These are phyloP conservation scores for Gymnothorax javanicus DNA, from an alignment of 2,797 vertebrate species.

Conservation along the genomic window DNA sequence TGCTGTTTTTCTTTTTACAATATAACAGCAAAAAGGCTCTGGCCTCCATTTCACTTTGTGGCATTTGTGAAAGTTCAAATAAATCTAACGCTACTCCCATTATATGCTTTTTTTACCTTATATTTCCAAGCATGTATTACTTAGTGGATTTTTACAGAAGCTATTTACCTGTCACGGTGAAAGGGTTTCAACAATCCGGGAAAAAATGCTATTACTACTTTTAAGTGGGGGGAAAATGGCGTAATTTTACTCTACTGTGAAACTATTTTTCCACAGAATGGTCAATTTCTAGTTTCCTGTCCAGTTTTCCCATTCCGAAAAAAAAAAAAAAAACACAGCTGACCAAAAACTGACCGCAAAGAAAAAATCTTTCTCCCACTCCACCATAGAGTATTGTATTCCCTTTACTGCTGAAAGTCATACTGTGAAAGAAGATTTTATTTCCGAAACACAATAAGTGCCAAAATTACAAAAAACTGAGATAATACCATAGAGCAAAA, in stretches of 20 bases:
- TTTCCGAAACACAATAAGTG: not conserved
- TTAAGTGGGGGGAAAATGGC: not conserved
- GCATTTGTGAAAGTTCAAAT: not conserved
- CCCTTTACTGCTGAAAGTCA: not conserved
- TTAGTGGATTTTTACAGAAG: not conserved
- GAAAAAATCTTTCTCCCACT: not conserved
- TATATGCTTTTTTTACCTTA: not conserved
- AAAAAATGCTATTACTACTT: not conserved
- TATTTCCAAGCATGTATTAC: not conserved
- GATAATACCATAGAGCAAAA: no score
- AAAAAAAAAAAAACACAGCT: not conserved
- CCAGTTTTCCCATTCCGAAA: not conserved
- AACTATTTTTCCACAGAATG: not conserved
- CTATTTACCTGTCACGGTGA: not conserved
- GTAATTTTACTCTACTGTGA: conserved; percentile 2
- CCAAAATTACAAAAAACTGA: no score
- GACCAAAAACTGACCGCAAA: not conserved
- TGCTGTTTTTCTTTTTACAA: not conserved
- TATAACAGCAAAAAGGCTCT: not conserved
- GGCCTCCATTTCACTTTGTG: not conserved
- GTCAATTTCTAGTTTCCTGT: not conserved
- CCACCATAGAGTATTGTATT: not conserved
- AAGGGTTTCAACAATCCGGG: not conserved
- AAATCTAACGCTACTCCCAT: not conserved
- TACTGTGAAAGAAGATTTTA: not conserved